phyloP scores from a whole-genome alignment of 2,113 vertebrate species.

The Neolamprologus cancellatus region DNA sequence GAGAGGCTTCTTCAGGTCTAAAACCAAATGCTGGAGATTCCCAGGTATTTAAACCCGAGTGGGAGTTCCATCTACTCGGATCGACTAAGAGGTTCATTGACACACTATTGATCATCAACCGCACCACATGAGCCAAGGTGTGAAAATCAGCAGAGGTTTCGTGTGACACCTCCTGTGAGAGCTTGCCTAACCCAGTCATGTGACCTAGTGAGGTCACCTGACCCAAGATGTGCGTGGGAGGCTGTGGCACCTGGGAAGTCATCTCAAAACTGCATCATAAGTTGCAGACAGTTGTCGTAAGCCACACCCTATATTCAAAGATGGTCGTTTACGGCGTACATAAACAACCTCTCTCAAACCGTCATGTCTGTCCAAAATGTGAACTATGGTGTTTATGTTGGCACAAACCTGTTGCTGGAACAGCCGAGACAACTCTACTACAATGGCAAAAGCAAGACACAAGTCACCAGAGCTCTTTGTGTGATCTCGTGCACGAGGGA shows the following conservation, averaged over 20 bases:
- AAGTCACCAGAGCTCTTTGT: background rate
- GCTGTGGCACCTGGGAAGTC: background rate
- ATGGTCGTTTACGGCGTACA: background rate
- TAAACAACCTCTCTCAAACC: background rate
- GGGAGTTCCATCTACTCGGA: background rate
- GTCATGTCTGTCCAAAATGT: background rate
- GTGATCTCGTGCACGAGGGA: background rate
- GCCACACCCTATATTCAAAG: background rate
- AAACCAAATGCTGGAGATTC: background rate
- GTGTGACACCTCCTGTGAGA: background rate
- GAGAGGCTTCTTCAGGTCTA: background rate
- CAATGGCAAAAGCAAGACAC: background rate
- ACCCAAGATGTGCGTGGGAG: background rate
- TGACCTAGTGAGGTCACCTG: background rate
- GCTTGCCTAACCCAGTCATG: background rate
- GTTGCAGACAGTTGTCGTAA: background rate
- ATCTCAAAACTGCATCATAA: background rate
- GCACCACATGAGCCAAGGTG: background rate
- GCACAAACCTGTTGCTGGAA: background rate
- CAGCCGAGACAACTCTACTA: background rate
- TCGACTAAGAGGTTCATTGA: background rate
- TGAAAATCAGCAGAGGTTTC: accelerated
- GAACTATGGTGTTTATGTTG: background rate
- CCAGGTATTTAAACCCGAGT: accelerated
- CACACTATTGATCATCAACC: background rate